Conservation (phyloP, 1,140 invertebrate species). For the Eueides isabella region DNA sequence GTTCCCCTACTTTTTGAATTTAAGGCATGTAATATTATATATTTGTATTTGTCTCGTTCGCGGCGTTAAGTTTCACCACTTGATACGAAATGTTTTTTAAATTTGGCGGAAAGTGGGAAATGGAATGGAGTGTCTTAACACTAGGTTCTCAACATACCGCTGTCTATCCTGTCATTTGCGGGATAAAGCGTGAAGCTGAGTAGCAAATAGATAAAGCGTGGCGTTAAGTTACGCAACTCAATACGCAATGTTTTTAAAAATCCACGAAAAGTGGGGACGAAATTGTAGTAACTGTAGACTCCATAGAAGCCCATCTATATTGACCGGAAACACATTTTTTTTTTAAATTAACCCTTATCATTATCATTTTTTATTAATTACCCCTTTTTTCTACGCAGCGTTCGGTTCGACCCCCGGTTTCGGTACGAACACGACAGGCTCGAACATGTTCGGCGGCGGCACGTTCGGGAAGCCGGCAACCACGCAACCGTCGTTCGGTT, state of each 20-base stretch:
- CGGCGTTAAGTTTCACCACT: not conserved
- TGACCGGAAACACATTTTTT: too few relatives aligned
- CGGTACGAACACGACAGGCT: constrained; percentile 83
- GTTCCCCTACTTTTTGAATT: too few relatives aligned
- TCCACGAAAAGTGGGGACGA: too few relatives aligned
- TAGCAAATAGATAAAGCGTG: too few relatives aligned
- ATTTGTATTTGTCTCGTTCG: too few relatives aligned
- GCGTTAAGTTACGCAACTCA: too few relatives aligned
- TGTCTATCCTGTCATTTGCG: not conserved
- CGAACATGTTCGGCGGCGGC: constrained; percentile 83
- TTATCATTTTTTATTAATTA: too few relatives aligned
- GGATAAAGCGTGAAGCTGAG: not conserved
- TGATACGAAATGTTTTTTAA: not conserved
- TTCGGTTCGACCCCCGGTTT: constrained; percentile 77
- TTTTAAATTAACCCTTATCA: too few relatives aligned
- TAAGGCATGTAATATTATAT: too few relatives aligned
- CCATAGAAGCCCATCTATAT: too few relatives aligned
- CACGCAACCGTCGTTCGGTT: constrained; percentile 47
- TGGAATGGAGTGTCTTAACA: not conserved
- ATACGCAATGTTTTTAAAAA: too few relatives aligned
- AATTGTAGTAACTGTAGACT: too few relatives aligned
- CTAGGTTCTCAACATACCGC: not conserved
- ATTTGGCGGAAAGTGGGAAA: not conserved
- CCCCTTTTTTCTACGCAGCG: constrained; percentile 47
- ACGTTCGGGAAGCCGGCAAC: constrained; percentile 60